Conservation (phyloP, 1,140 invertebrate species). For the Oncopeltus fasciatus region DNA sequence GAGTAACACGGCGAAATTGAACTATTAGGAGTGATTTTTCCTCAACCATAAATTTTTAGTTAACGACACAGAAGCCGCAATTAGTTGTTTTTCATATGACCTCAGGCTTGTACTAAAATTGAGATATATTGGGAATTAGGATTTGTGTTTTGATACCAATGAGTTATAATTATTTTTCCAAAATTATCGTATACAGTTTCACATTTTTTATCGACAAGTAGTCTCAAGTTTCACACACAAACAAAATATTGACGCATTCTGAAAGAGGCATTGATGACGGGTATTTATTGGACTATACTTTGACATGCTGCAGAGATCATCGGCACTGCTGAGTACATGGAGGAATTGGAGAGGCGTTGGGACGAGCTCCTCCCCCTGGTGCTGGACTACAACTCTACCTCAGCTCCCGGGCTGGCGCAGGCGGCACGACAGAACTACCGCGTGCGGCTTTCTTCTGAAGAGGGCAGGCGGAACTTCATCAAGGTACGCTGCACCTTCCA, state of each 20-base stretch:
- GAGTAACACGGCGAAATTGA: no score
- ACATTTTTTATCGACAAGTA: background rate
- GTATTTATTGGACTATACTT: background rate
- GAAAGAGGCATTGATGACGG: background rate
- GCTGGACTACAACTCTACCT: constrained; percentile 22
- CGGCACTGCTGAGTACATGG: constrained; percentile 2
- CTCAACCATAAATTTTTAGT: no score
- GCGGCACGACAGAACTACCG: constrained; percentile 20
- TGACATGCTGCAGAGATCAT: constrained; percentile 19
- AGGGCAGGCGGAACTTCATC: background rate
- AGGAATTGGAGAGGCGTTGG: constrained; percentile 21
- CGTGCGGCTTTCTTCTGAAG: background rate
- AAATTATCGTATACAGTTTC: background rate
- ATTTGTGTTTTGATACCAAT: background rate
- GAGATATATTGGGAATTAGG: background rate
- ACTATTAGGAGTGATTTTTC: no score
- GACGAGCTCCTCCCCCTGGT: constrained; percentile 21
- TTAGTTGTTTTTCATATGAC: no score
- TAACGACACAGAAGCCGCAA: no score
- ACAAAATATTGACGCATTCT: background rate
- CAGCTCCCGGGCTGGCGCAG: background rate
- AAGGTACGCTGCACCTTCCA: background rate
- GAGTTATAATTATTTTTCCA: background rate
- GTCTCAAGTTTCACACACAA: background rate
- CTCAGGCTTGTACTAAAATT: no score